Evolutionary conservation across 2,797 vertebrate species (phyloP), one percentile per base, ranked within the genome.

Genomic region (Sebastes diaconus): DNA sequence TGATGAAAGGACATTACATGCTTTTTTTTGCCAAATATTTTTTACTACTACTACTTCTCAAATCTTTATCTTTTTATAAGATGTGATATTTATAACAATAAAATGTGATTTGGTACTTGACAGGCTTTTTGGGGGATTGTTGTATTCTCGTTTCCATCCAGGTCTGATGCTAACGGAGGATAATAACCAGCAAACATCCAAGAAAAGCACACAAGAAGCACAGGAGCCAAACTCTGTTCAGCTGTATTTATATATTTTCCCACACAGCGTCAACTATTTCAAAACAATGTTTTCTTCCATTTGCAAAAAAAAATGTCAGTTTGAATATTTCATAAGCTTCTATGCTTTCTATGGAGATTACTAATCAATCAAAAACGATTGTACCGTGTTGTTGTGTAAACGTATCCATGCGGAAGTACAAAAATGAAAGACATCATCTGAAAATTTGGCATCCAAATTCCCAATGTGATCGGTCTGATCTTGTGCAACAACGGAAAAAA

Each of bases 11-110:
- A 46, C 32, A 22, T 70, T 79, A 73, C 84, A 24, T 46, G 58
- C 11, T 46, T 73, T 42, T 65, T 80, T 79, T 80, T 73, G 78
- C 73, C 87, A 87, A 83, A 79, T 87, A 84, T 83, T 87, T 68
- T 90, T 87, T 90, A 80, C 77, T 80, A 82, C 87, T 80, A 58
- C 79, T 86, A 84, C 79, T 87, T 84, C 85, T 92, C 18, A 87
- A 87, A 92, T 88, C 85, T 81, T 92, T 90, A 90, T 91, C 87
- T 92, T 95, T 92, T 95, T 94, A 90, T 87, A 94, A 93, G 83
- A 93, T 92, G 92, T 94, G 91, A 95, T 96, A 95, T 96, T 95
- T 96, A 96, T 95, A 95, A 94, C 92, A 95, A 95, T 95, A 95
- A 95, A 95, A 95, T 91, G 90, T 94, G 94, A 94, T 92, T 92